Percentiles rank a stretch among this genome's conserved stretches.
Evolutionary conservation across 2,113 vertebrate genomes (phyloP).

Genomic region (Lasiurus borealis): DNA sequence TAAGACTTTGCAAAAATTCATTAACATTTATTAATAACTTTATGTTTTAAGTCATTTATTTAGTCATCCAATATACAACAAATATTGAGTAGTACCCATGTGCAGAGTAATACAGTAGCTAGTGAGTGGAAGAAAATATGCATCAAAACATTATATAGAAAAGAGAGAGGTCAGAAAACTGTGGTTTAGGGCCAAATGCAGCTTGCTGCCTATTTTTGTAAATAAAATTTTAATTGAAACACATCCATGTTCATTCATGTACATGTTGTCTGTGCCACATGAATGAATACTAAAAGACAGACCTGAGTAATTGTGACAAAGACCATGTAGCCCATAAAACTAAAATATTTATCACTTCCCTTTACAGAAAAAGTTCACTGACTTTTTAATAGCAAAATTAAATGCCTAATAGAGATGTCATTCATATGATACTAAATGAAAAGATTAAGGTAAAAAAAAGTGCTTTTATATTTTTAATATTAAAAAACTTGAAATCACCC

Average conservation of each 20-base stretch:
- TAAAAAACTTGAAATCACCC: not conserved
- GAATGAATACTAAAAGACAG: not conserved
- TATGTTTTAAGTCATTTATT: not conserved
- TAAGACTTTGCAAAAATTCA: not conserved
- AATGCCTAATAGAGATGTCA: not conserved
- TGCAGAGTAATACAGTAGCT: not conserved
- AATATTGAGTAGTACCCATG: rapidly evolving
- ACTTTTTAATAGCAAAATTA: not conserved
- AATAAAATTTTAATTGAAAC: not conserved
- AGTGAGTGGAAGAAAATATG: too few relatives aligned
- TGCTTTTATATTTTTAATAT: not conserved
- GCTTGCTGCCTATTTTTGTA: not conserved
- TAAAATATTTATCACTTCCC: not conserved
- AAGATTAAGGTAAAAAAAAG: not conserved
- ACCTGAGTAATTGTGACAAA: not conserved
- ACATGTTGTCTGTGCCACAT: not conserved
- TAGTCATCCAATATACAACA: not conserved
- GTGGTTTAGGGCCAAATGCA: not conserved
- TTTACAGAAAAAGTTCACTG: not conserved
- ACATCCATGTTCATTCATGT: not conserved
- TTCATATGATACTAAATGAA: not conserved
- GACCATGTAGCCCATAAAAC: not conserved
- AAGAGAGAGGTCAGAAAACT: rapidly evolving
- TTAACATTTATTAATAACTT: not conserved
- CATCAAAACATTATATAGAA: too few relatives aligned